phyloP scores from a whole-genome alignment of 2,113 vertebrate species.

The Peromyscus maniculatus region DNA sequence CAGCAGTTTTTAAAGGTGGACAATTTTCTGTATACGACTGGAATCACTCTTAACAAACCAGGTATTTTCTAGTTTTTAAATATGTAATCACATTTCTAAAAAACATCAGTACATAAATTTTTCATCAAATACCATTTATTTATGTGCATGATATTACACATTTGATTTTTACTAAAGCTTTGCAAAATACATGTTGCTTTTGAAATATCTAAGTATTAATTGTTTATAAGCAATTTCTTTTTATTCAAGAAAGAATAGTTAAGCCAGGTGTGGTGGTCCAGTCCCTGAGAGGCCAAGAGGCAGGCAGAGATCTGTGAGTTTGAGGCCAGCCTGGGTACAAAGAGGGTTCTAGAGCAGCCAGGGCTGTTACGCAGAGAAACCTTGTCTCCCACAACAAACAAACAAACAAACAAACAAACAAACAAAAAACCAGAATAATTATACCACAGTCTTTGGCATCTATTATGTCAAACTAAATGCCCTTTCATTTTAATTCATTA shows the following conservation, averaged over 20 bases:
- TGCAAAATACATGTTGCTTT: neutral
- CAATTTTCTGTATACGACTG: constrained; percentile 87
- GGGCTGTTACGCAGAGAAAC: neutral
- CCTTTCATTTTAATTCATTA: constrained; percentile 11
- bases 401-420: neutral
- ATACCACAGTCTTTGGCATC: neutral
- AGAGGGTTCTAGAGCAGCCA: no score
- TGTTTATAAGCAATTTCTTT: neutral
- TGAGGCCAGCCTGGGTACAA: neutral
- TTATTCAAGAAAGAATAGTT: neutral
- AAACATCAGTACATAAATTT: neutral
- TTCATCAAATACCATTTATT: neutral
- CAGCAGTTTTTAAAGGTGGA: constrained; percentile 90
- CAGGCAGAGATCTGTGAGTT: neutral
- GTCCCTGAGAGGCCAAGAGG: neutral
- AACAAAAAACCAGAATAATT: constrained; percentile 1
- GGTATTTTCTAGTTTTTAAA: constrained; percentile 84
- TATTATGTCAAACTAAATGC: constrained; percentile 12
- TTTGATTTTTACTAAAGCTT: neutral
- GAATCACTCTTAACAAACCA: constrained; percentile 90
- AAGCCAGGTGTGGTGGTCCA: neutral
- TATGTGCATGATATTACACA: neutral
- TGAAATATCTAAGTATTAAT: neutral
- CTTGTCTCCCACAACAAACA: neutral
- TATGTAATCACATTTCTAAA: neutral